Conservation (phyloP, 2,797 vertebrate species). For the Natrix natrix region DNA sequence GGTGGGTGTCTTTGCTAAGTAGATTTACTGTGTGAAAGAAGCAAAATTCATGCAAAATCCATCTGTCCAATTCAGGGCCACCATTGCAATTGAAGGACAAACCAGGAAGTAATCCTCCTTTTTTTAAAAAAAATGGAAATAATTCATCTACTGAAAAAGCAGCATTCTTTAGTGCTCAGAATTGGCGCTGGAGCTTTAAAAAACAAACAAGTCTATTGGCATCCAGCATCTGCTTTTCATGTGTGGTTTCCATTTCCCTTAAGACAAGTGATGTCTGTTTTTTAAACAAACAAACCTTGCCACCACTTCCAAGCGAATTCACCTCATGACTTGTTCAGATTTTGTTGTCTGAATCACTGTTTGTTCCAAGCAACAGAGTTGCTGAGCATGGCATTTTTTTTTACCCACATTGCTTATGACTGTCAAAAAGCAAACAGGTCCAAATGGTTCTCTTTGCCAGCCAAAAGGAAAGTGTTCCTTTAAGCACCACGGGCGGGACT, state of each 20-base stretch:
- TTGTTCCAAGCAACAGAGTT: constrained; percentile 23
- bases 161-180: neutral
- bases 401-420: neutral
- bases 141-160: neutral
- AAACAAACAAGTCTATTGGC: neutral
- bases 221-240: constrained; percentile 24
- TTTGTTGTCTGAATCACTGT: neutral
- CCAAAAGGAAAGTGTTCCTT: neutral
- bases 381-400: neutral
- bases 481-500: neutral
- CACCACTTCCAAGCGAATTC: constrained; percentile 34
- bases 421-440: constrained; percentile 16
- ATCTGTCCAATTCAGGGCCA: neutral
- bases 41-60: neutral
- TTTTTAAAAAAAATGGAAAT: neutral
- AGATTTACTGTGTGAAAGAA: neutral
- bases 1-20: neutral
- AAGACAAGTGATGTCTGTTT: neutral
- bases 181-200: neutral
- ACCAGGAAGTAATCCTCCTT: constrained; percentile 1
- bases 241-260: neutral
- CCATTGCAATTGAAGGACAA: neutral
- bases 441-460: neutral
- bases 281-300: constrained; percentile 24
- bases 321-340: neutral